Conservation (phyloP, 2,113 vertebrate genomes). For the Lampris incognitus region DNA sequence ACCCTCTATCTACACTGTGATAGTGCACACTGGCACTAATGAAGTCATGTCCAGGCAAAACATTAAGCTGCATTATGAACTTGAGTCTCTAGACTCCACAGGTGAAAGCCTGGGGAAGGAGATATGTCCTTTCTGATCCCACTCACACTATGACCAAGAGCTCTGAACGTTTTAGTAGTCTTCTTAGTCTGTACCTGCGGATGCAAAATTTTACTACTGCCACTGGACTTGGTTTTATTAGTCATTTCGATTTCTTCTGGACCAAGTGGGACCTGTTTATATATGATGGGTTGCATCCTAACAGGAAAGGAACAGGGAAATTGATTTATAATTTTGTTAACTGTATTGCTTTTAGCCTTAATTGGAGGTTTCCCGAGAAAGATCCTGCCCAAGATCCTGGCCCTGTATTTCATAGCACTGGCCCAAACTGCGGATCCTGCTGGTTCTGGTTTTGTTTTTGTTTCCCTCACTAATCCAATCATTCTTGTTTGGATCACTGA, state of each 20-base stretch:
- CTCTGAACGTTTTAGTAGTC: neutral
- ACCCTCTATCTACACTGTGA: no score
- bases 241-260: slow-evolving; percentile 1
- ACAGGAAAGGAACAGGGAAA: neutral
- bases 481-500: no score
- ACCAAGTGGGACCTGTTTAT: neutral
- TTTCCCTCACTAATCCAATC: neutral
- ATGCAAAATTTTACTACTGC: neutral
- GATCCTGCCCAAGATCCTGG: no score
- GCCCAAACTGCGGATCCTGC: no score
- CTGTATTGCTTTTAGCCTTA: neutral
- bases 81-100: neutral
- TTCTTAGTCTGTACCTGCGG: neutral
- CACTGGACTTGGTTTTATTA: slow-evolving; percentile 11
- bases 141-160: neutral
- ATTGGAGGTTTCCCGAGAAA: neutral
- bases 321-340: neutral
- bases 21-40: no score
- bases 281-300: neutral
- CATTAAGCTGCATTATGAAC: neutral
- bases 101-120: neutral
- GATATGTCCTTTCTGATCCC: neutral
- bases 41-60: no score
- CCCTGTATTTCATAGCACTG: no score
- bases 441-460: neutral